Evolutionary conservation across 2,113 vertebrate species (phyloP), one percentile per base, ranked within the genome.

Genomic region (Nesogale talazaci): DNA sequence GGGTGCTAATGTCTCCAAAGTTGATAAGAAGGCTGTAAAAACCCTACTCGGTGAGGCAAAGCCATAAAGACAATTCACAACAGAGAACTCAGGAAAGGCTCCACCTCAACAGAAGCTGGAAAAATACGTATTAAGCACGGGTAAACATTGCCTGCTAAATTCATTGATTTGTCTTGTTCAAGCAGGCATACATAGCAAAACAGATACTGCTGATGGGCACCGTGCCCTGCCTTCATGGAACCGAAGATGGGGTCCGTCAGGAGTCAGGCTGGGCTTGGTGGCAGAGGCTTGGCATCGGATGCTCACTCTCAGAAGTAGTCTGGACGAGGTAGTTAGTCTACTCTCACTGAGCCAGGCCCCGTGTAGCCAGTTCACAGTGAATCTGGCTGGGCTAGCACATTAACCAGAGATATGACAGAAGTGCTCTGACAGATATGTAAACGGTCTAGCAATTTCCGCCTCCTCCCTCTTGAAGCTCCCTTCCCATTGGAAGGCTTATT

Each of bases 1-100:
- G 65, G 29, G 19, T 36, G 75, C 65, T 86, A 89, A 22, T 75
- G 38, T 23, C 27, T 59, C 76, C 59, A 63, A 91, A 16, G 59
- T 25, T 86, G 34, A 16, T 86, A 83, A 78, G 52, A 83, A 93
- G 92, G 34, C 17, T 23, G 63, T 70, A 61, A 82, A 69, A 86
- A 52, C 40, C 52, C 38, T 74, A 65, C 61, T 75, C 23, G 75
- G 46, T 61, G 23, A 36, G 34, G 67, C 83, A 89, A 86, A 31
- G 12, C 36, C 38, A 83, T 19, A 38, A 67, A 87, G 38, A 92
- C 36, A 87, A 87, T 31, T 52, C 72, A 59, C 38, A 72, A 46
- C 57, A 59, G 27, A 67, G 5, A 10, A 89, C 56, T 79, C n/a
- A 88, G 34, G 38, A 72, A 88, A 52, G 52, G 11, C 17, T 42